These are phyloP conservation scores for Terebella lapidaria DNA, from an alignment of 2,888 invertebrate species.

Conservation along the genomic window DNA sequence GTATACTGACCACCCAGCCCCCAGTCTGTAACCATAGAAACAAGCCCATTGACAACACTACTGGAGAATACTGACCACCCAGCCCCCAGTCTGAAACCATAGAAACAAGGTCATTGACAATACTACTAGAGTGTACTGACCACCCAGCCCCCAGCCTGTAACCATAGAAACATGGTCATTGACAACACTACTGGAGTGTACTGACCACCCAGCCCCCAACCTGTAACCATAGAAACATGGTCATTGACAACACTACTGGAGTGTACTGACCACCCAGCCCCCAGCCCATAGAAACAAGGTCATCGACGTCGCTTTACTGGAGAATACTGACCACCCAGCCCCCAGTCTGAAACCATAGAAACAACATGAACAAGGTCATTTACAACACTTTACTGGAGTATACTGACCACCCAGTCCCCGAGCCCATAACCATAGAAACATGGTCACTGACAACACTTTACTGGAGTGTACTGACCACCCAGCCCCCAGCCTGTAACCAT, in stretches of 20 bases:
- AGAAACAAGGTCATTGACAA: too few species aligned
- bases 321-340: neutral
- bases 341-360: neutral
- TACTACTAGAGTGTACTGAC: too few species aligned
- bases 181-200: neutral
- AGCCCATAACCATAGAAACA: conserved; percentile 58
- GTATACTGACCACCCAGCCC: neutral
- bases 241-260: conserved; percentile 58
- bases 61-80: neutral
- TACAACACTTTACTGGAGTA: conserved; percentile 61
- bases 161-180: conserved; percentile 10
- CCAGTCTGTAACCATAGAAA: neutral
- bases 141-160: conserved; percentile 73
- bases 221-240: too few species aligned
- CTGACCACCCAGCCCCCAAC: neutral
- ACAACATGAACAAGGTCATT: too few species aligned
- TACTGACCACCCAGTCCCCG: conserved; percentile 76
- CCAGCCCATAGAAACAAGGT: conserved; percentile 59
- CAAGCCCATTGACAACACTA: too few species aligned
- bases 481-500: neutral
- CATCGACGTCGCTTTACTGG: neutral
- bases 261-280: conserved; percentile 77
- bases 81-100: neutral
- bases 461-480: neutral
- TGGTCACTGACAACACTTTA: neutral